A percentile compares a stretch with the other conserved stretches of the same genome.
phyloP scores from a whole-genome alignment of 30 jellyfish, hydroid and myxozoan species.

The Chrysaora quinquecirrha region DNA sequence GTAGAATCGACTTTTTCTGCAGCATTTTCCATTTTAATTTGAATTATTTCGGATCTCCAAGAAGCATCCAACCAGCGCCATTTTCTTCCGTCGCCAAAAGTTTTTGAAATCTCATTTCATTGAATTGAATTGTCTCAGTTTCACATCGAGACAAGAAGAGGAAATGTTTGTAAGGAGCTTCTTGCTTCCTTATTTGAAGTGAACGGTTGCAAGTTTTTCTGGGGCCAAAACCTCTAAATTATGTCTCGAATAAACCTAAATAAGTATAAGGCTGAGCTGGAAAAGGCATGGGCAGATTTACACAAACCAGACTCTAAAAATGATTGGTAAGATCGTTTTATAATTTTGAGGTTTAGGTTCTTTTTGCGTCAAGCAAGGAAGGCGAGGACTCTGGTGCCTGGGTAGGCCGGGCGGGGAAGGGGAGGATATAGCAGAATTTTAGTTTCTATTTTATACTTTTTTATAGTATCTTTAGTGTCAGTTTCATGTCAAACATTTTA shows the following conservation, averaged over 20 bases:
- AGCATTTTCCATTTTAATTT: not conserved
- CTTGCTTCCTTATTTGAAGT: not conserved
- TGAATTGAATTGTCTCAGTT: not conserved
- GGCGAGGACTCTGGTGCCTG: too few species aligned
- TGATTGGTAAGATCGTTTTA: slow-evolving; percentile 86
- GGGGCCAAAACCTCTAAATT: too few species aligned
- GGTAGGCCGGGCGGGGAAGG: too few species aligned
- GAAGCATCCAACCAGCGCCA: not conserved
- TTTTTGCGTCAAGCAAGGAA: too few species aligned
- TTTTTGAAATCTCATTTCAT: not conserved
- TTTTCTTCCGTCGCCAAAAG: not conserved
- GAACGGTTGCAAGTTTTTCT: not conserved
- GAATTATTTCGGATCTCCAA: too few species aligned
- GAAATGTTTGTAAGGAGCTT: too few species aligned
- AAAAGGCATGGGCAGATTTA: slow-evolving; percentile 80
- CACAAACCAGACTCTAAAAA: slow-evolving; percentile 69
- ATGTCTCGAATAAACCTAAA: slow-evolving; percentile 62
- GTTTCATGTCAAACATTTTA: too few species aligned
- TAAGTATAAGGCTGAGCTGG: slow-evolving; percentile 63
- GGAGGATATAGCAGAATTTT: too few species aligned
- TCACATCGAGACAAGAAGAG: too few species aligned
- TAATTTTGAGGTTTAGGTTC: too few species aligned
- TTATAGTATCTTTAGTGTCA: too few species aligned
- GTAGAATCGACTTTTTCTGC: not conserved
- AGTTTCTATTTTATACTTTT: too few species aligned